Conservation (phyloP, 2,797 vertebrate genomes). For the Alosa sapidissima region DNA sequence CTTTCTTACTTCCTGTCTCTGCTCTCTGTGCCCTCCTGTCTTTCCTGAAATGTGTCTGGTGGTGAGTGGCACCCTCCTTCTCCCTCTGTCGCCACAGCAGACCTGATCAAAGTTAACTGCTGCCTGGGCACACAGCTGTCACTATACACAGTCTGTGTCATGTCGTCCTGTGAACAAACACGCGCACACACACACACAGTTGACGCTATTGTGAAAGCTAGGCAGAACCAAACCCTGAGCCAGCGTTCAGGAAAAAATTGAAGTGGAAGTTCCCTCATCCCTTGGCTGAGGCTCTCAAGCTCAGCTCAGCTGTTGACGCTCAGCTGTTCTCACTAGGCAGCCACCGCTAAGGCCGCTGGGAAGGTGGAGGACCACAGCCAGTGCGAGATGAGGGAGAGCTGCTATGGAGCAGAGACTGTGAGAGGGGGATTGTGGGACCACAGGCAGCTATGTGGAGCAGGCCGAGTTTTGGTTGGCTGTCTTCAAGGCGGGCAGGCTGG, state of each 20-base stretch:
- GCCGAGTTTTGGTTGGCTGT: neutral
- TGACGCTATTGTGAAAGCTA: neutral
- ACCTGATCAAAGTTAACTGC: constrained; percentile 21
- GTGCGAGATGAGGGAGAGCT: neutral
- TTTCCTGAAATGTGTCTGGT: neutral
- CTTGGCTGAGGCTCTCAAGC: neutral
- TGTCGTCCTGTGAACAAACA: neutral
- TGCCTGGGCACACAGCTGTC: constrained; percentile 15
- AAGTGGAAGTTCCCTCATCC: neutral
- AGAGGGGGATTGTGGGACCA: neutral
- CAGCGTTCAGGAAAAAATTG: neutral
- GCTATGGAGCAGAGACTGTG: neutral
- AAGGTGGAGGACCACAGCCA: neutral
- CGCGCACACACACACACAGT: neutral
- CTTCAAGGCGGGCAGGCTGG: neutral
- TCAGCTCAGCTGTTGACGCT: neutral
- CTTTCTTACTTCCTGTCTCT: neutral
- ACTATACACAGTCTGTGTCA: constrained; percentile 26
- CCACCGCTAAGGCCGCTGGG: neutral
- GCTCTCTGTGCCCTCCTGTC: neutral
- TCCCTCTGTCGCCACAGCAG: neutral
- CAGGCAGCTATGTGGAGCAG: neutral
- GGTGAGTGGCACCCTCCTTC: neutral
- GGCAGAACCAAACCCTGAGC: neutral
- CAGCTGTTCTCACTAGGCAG: no score